A percentile compares a stretch with the other conserved stretches of the same genome.
Evolutionary conservation across 2,113 vertebrate genomes (phyloP).

Genomic region (Smithornis capensis): DNA sequence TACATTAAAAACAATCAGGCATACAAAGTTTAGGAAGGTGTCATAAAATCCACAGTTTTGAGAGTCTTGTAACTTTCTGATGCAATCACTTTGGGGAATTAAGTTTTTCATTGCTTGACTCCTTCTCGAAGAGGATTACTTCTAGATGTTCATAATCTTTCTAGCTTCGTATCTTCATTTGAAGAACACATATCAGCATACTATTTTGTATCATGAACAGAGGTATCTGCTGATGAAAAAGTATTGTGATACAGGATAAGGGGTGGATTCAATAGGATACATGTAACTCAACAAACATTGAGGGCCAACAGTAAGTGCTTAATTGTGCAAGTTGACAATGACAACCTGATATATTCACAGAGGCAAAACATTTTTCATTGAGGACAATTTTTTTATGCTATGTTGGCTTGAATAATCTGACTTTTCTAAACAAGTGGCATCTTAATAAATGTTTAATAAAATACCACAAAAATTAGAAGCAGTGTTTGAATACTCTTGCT

Average conservation of each 20-base stretch:
- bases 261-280: not conserved
- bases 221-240: not conserved
- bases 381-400: not conserved
- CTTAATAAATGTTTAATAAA: not conserved
- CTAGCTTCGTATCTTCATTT: not conserved
- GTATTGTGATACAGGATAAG: not conserved
- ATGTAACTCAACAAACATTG: not conserved
- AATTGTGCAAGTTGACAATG: not conserved
- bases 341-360: not conserved
- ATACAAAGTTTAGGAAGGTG: not conserved
- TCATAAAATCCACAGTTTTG: not conserved
- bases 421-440: not conserved
- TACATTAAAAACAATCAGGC: not conserved
- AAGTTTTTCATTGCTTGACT: not conserved
- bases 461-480: not conserved
- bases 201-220: not conserved
- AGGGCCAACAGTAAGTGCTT: not conserved
- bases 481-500: not conserved
- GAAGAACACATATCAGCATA: not conserved
- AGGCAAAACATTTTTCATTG: not conserved
- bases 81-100: not conserved
- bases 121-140: not conserved
- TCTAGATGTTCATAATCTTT: not conserved
- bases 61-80: not conserved
- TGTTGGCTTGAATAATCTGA: not conserved